Conservation (phyloP, 2,888 invertebrate species). For the Volucella zonaria region DNA sequence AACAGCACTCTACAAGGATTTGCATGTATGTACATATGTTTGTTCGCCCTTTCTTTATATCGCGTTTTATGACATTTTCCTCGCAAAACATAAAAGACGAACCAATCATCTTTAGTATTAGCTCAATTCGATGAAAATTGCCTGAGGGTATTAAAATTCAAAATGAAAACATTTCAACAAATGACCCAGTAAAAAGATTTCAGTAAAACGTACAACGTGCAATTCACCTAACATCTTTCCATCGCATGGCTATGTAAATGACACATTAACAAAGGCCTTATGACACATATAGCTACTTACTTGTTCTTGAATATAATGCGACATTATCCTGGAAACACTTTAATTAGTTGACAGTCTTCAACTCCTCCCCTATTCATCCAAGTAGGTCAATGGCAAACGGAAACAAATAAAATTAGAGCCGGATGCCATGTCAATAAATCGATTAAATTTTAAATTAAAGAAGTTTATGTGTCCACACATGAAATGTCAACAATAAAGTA, state of each 20-base stretch:
- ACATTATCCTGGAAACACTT: slow-evolving; percentile 6
- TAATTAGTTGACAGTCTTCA: background rate
- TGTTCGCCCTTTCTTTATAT: slow-evolving; percentile 3
- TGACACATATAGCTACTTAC: background rate
- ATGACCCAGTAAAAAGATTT: background rate
- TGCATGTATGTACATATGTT: background rate
- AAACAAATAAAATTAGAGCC: background rate
- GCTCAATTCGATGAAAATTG: background rate
- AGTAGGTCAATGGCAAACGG: slow-evolving; percentile 4
- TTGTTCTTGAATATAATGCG: background rate
- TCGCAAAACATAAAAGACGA: background rate
- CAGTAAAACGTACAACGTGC: background rate
- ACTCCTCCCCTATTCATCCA: background rate
- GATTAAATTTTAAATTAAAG: slow-evolving; percentile 45
- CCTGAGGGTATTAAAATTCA: slow-evolving; percentile 9
- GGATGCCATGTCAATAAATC: slow-evolving; percentile 20
- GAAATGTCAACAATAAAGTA: slow-evolving; percentile 40
- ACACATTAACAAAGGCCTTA: background rate
- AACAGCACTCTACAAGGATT: background rate
- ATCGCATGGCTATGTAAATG: background rate
- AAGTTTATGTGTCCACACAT: slow-evolving; percentile 43
- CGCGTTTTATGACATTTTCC: slow-evolving; percentile 4
- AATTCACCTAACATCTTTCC: slow-evolving; percentile 4
- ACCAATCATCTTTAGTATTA: slow-evolving; percentile 10
- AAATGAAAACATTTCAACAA: background rate